Base-by-base conservation (phyloP, 1,140 invertebrate genomes). In the Neotoxoptera formosana region DNA sequence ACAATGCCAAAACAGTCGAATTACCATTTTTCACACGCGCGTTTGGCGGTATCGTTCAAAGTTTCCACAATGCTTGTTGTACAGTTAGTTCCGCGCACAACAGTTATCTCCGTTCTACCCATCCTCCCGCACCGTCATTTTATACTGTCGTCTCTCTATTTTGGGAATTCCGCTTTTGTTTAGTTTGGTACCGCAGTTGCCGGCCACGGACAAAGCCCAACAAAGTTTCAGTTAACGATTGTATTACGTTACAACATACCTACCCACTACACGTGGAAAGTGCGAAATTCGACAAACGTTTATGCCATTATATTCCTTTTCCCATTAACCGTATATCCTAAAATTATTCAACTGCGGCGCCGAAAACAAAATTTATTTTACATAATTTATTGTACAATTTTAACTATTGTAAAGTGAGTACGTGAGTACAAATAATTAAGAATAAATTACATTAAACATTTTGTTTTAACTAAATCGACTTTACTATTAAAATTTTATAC, bases 161-260 rank as follows among this genome's bases (percentile, higher is more conserved):
- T 56, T 25, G 51, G 53, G 53, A 41, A 90, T 90, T 56, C 51
- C 53, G 34, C 88, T 90, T 90, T 90, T 56, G 51, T 90, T 90
- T 41, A 30, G 34, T 60, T 60, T 36, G 53, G 23, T 23, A 41
- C 88, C 88, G 25, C 88, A 36, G 51, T 56, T 90, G 88, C 53
- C 53, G 36, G 88, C 88, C 88, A 7, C 53, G 53, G 51, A 90
- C 88, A 90, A 90, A 90, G 88, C 53, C 53, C 51, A 6, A 53
- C 23, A 90, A 90, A 90, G 88, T 90, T 90, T 90, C 88, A 34
- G 48, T 88, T 88, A 89, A 90, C 88, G 88, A 60, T 90, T 60
- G 88, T n/a, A n/a, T 60, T 41, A 41, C 88, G 60, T 60, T 56
- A 56, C 88, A 21, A 45, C 36, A n/a, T 41, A 60, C 36, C 23